Base-by-base conservation (phyloP, 2,113 vertebrate species). In the Plotosus lineatus region DNA sequence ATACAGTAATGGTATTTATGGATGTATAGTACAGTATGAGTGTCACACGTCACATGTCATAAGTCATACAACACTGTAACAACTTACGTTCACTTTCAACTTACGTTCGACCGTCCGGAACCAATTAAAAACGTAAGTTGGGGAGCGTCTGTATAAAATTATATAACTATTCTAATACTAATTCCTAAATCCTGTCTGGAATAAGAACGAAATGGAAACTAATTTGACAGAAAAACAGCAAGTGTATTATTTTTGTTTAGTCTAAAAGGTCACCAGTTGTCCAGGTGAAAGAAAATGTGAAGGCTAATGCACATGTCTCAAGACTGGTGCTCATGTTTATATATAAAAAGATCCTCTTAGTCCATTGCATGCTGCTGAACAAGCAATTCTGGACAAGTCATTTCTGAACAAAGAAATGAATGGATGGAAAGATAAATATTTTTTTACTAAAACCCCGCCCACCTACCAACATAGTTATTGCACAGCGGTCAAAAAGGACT, bases 401-500 rank as follows among this genome's bases (percentile, higher is more conserved):
- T 19, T 17, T 56, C 63, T 15, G 53, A 69, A 31, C 42, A 48
- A 61, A 46, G 17, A 71, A 50, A 76, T 76, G 26, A 19, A 68
- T 73, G 14, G 44, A 50, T 55, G 55, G 40, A 6, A 23, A 76
- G 76, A 75, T 63, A 63, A 28, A 63, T 74, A 63, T 75, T 71
- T 73, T 79, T 55, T 77, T 65, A n/a, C n/a, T n/a, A n/a, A n/a
- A n/a, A n/a, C n/a, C n/a, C n/a, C n/a, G n/a, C n/a, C 44, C 36
- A 6, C 69, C 42, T 28, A 28, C 21, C 2, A 14, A 66, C 21
- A 31, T 36, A 74, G 17, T 65, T 74, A 73, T 50, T 73, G 19
- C 72, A 28, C 28, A 63, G 65, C 46, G 17, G 77, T 76, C 28
- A 17, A 76, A 53, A 38, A 78, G 60, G 80, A 75, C 81, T 80